Evolutionary conservation across 2,888 invertebrate species (phyloP).

Genomic region (Pristionchus entomophagus): DNA sequence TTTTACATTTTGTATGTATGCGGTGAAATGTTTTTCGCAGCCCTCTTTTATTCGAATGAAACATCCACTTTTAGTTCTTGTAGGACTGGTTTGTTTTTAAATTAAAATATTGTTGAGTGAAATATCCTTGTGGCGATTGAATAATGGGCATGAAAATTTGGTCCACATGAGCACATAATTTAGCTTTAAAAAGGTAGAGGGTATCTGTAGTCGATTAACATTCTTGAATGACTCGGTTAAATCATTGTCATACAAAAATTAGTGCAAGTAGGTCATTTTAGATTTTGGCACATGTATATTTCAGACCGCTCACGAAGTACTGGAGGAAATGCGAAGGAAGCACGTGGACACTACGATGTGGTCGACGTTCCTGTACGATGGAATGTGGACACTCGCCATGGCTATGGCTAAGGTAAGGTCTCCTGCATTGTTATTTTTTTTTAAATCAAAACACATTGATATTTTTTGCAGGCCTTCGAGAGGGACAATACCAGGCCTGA

Average conservation of each 20-base stretch:
- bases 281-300: no score
- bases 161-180: no score
- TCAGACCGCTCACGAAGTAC: slow-evolving; percentile 55
- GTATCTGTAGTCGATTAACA: no score
- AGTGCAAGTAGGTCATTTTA: no score
- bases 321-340: slow-evolving; percentile 79
- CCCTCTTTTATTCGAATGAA: no score
- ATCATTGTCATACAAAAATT: no score
- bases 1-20: not conserved
- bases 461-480: not conserved
- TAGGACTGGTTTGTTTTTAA: no score
- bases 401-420: slow-evolving; percentile 82
- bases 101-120: not conserved
- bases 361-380: slow-evolving; percentile 95
- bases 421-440: not conserved
- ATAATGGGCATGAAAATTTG: not conserved
- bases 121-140: no score
- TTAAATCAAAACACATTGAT: not conserved
- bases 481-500: not conserved
- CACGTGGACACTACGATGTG: slow-evolving; percentile 78
- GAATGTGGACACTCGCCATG: slow-evolving; percentile 96
- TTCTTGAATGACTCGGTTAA: no score
- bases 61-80: no score
- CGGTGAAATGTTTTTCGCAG: no score
- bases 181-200: no score